phyloP scores from a whole-genome alignment of 2,113 vertebrate species.

The Callopanchax toddi region DNA sequence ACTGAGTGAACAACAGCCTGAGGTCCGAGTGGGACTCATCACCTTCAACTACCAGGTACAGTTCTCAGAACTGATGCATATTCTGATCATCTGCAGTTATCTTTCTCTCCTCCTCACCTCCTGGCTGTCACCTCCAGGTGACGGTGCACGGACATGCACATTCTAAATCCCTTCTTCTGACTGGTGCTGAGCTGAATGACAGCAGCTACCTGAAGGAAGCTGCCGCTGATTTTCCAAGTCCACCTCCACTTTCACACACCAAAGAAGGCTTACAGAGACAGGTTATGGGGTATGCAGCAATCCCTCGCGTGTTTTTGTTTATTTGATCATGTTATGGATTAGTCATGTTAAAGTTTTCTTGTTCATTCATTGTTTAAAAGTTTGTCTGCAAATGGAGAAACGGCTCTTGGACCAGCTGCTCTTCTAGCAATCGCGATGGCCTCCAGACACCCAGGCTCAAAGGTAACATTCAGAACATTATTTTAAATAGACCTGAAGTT shows the following conservation, averaged over 20 bases:
- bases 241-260: constrained; percentile 67
- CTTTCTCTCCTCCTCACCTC: neutral
- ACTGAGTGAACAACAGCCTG: constrained; percentile 54
- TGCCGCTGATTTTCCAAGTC: constrained; percentile 57
- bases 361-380: constrained; percentile 37
- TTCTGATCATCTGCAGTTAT: neutral
- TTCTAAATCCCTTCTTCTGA: constrained; percentile 37
- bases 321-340: too few relatives aligned
- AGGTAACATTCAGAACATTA: too few relatives aligned
- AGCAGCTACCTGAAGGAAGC: constrained; percentile 53
- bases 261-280: constrained; percentile 59
- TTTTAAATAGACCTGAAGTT: too few relatives aligned
- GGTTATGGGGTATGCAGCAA: constrained; percentile 60
- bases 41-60: constrained; percentile 74
- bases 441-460: constrained; percentile 79
- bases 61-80: neutral
- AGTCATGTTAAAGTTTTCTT: too few relatives aligned
- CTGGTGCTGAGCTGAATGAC: constrained; percentile 54
- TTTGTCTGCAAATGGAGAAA: constrained; percentile 70
- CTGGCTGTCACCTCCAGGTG: constrained; percentile 55
- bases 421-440: constrained; percentile 77
- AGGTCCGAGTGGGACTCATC: constrained; percentile 68
- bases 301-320: rapidly evolving
- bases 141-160: constrained; percentile 64
- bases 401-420: constrained; percentile 81